Base-by-base conservation (phyloP, 2,888 invertebrate species). In the Dysmachus trigonus region DNA sequence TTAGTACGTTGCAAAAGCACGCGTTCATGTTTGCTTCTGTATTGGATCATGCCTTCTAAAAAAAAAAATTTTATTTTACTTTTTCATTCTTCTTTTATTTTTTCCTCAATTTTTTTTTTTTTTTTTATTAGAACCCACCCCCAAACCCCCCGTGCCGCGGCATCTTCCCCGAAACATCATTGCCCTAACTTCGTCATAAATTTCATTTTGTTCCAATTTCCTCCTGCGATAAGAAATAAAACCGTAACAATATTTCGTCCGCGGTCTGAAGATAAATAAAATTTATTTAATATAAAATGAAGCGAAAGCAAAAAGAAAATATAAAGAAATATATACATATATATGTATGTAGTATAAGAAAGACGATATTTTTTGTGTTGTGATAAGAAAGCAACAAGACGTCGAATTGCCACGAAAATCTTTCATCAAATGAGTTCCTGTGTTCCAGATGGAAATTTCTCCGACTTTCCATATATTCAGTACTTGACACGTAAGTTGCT, bases 401-500 rank as follows among this genome's bases (percentile, higher is more conserved):
- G 53, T 47, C 30, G 47, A 85, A 33, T 27, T 35, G 22, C 27
- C 13, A 74, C 51, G 47, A 74, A 85, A 62, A 83, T 83, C 62
- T 33, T 82, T 83, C 83, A 83, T 72, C 82, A 86, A 62, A 72
- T 62, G 62, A 62, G 62, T 86, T 85, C 85, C 84, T 86, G 86
- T 87, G 89, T 92, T 92, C 89, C 94, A 94, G 94, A 93, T 92
- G 93, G 94, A 91, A 94, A 94, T 93, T 94, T 93, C 93, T 94
- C 94, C 91, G 94, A 94, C 93, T 93, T 93, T 93, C 93, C 94
- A 89, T 94, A 94, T 92, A 94, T 94, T 92, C 94, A 94, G 91
- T 94, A 94, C 92, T 92, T 94, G 92, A 94, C 94, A 94, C 94
- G 94, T 94, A 94, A 94, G 94, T 94, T 86, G 38, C 71, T 72